phyloP scores from a whole-genome alignment of 2,797 vertebrate species.

The Rhinatrema bivittatum region DNA sequence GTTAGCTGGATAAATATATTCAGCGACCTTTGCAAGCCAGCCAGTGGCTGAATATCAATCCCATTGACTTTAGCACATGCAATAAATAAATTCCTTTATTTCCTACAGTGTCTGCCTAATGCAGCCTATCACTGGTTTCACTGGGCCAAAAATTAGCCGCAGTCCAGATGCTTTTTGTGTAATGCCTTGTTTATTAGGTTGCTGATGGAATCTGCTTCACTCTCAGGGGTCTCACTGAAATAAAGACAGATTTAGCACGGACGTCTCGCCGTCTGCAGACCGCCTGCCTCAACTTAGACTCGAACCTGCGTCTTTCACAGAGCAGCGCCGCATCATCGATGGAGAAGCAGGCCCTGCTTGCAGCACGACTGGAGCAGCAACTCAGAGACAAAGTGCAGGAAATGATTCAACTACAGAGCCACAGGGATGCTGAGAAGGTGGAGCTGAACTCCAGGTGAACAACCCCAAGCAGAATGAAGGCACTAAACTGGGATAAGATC shows the following conservation, averaged over 20 bases:
- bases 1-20: too few species aligned
- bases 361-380: conserved; percentile 50
- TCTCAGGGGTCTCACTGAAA: conserved; percentile 63
- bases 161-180: too few species aligned
- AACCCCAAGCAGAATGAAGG: background rate
- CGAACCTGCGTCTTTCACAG: conserved; percentile 35
- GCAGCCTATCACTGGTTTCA: too few species aligned
- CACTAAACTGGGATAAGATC: background rate
- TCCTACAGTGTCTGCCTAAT: too few species aligned
- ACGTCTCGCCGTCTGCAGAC: conserved; percentile 46
- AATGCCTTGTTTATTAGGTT: too few species aligned
- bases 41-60: too few species aligned
- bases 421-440: conserved; percentile 67
- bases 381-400: conserved; percentile 65
- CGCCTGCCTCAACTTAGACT: conserved; percentile 61
- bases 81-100: too few species aligned
- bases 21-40: too few species aligned
- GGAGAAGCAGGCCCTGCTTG: conserved; percentile 14
- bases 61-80: too few species aligned
- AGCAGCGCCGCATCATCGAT: conserved; percentile 28
- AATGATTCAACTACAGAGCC: conserved; percentile 63
- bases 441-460: conserved; percentile 69
- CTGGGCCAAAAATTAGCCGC: too few species aligned
- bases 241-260: conserved; percentile 51
- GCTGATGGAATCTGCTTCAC: too few species aligned